phyloP scores from a whole-genome alignment of 2,888 invertebrate species.

The Himalopsyche kuldschensis region DNA sequence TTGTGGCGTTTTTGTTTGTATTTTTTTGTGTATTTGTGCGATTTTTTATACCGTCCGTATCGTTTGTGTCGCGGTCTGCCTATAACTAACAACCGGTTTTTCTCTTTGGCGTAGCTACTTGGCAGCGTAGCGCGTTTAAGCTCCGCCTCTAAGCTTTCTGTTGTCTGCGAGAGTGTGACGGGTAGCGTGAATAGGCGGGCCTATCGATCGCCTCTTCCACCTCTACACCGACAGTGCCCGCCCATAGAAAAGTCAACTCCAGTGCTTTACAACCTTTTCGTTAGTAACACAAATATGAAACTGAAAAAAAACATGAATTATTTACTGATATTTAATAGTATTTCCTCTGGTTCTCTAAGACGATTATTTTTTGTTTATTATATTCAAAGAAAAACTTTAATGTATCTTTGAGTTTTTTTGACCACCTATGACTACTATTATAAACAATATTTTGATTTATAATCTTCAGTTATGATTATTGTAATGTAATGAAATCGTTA shows the following conservation, averaged over 20 bases:
- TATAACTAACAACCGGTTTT: conserved; percentile 37
- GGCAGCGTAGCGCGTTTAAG: neutral
- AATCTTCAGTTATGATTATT: no score
- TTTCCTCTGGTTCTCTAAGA: no score
- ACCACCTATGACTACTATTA: no score
- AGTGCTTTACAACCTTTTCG: neutral
- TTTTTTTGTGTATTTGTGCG: conserved; percentile 4
- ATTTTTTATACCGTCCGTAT: conserved; percentile 3
- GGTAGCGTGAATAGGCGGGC: neutral
- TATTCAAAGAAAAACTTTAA: no score
- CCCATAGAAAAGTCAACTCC: neutral
- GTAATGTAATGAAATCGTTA: no score
- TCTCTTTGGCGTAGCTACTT: neutral
- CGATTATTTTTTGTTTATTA: no score
- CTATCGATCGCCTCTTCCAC: neutral
- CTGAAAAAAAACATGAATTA: no score
- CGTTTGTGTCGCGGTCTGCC: conserved; percentile 15
- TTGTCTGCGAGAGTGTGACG: neutral
- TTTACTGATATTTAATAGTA: no score
- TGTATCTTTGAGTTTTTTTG: no score
- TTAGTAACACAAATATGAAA: no score
- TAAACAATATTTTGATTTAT: no score
- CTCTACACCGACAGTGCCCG: neutral
- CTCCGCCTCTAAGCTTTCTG: neutral
- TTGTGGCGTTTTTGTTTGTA: conserved; percentile 5